These are phyloP conservation scores for Brienomyrus longianalis DNA, from an alignment of 2,113 vertebrate genomes.

Conservation along the genomic window DNA sequence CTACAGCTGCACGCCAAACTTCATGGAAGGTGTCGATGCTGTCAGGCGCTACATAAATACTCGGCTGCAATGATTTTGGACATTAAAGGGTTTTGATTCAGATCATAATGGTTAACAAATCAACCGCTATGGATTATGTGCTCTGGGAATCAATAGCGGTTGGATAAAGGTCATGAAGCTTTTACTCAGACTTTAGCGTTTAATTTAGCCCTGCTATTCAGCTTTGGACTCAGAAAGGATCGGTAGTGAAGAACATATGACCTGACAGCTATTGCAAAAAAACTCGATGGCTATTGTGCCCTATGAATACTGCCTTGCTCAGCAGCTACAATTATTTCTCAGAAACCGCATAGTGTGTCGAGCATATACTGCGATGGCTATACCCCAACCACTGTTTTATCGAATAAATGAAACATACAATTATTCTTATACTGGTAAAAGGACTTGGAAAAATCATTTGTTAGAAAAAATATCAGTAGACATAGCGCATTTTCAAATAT, in stretches of 20 bases:
- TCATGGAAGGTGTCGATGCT: background rate
- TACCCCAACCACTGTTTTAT: background rate
- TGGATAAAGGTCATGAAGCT: constrained; percentile 4
- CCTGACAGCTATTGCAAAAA: background rate
- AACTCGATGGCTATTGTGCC: background rate
- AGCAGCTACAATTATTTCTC: background rate
- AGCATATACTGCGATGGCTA: background rate
- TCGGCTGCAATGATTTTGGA: background rate
- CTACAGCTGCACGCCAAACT: background rate
- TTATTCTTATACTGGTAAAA: background rate
- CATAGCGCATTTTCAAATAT: background rate
- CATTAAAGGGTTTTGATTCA: constrained; percentile 5
- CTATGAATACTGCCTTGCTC: background rate
- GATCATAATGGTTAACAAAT: constrained; percentile 8
- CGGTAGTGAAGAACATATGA: background rate
- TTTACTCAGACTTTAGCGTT: constrained; percentile 1
- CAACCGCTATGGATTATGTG: constrained; percentile 2
- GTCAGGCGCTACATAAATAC: background rate
- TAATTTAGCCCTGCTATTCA: background rate
- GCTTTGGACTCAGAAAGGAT: background rate
- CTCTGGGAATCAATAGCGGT: constrained; percentile 2
- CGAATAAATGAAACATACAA: background rate
- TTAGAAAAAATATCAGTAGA: background rate
- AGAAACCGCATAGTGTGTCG: background rate
- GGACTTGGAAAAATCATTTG: background rate